Evolutionary conservation across 2,113 vertebrate species (phyloP), one percentile per base, ranked within the genome.

Genomic region (Triplophysa siluroides): DNA sequence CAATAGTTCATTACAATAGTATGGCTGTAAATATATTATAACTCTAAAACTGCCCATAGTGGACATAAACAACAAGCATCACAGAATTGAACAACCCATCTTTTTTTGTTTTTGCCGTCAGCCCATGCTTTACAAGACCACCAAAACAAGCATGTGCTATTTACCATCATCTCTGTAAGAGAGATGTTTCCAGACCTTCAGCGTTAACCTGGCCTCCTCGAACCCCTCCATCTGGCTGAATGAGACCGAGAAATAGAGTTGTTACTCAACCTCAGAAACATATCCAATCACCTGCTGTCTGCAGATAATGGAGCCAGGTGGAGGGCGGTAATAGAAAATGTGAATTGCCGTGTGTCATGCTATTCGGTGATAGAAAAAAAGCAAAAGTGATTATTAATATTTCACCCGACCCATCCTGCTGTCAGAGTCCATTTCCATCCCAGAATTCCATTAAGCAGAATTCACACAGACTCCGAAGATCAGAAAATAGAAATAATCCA

Each of bases 361-460:
- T 75, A 61, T 62, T 78, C 50, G 45, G 74, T 41, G 62, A 77
- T n/a, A 29, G 38, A 45, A 64, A 56, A 76, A 84, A 79, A 87
- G 54, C 69, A 84, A 74, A 87, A 83, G 81, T 80, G 83, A 86
- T 84, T 82, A 86, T 88, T 78, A 76, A 79, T 85, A 83, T 83
- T 83, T 85, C 70, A 78, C 64, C 73, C 26, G 77, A 78, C 72
- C 81, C 66, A 78, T 82, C 61, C 77, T 82, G 74, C 64, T 61
- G 83, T 85, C 83, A 82, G 52, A 86, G 80, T 78, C 84, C 79
- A 86, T 88, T 81, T 87, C 80, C 81, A 79, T 86, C 81, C 45
- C 45, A 78, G 80, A 71, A 84, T 78, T 82, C 79, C 78, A 84
- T 83, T 85, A 84, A 84, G 77, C 45, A n/a, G 41, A 75, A 83